Percentiles rank a stretch among this genome's conserved stretches.
Conservation (phyloP, 2,888 invertebrate species). For the Tupiocoris notatus region DNA sequence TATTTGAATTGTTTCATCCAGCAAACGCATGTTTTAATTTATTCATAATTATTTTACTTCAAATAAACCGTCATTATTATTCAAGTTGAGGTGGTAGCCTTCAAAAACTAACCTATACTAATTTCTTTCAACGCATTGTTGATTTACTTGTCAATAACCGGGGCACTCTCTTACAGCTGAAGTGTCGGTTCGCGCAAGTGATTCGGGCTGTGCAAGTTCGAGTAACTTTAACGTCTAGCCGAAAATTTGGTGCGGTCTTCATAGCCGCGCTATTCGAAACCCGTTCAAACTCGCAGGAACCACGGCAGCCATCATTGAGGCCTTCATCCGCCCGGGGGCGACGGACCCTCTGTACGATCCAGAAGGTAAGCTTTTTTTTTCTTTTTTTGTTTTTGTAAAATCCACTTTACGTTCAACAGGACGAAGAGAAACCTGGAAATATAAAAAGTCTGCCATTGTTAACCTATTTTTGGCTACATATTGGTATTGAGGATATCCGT, state of each 20-base stretch:
- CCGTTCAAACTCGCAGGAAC: conserved; percentile 36
- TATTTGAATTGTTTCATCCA: too few species aligned
- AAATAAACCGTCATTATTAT: too few species aligned
- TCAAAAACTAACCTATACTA: too few species aligned
- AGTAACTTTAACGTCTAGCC: not conserved
- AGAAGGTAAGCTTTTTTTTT: conserved; percentile 45
- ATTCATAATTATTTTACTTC: too few species aligned
- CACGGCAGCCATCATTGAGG: conserved; percentile 48
- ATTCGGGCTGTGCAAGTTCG: not conserved
- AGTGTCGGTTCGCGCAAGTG: not conserved
- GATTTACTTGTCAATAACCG: too few species aligned
- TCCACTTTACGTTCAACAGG: not conserved
- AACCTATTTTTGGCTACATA: too few species aligned
- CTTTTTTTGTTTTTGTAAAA: conserved; percentile 1
- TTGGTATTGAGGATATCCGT: too few species aligned
- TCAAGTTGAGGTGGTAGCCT: too few species aligned
- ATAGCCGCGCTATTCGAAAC: not conserved
- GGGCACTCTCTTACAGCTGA: not conserved
- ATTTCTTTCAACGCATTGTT: too few species aligned
- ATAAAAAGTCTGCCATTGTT: too few species aligned
- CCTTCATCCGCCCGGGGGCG: conserved; percentile 48
- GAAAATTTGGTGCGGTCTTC: conserved; percentile 31
- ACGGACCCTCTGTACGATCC: conserved; percentile 49
- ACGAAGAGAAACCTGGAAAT: too few species aligned
- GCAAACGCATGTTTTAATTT: too few species aligned